Conservation (phyloP, 2,113 vertebrate species). For the Coturnix japonica region DNA sequence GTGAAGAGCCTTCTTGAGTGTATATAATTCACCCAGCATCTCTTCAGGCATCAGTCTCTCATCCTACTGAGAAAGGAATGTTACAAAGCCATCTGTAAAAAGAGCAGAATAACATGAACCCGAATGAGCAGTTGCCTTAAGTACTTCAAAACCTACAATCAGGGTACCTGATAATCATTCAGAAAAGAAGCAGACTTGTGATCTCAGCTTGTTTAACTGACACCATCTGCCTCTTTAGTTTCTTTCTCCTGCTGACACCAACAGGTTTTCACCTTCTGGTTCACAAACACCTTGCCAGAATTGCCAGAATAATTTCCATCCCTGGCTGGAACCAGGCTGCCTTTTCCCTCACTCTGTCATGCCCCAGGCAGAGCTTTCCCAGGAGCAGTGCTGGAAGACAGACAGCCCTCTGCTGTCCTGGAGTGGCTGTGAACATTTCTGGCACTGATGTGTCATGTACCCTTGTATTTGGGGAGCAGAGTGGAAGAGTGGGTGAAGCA, state of each 20-base stretch:
- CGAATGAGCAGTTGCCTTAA: neutral
- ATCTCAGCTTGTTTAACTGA: neutral
- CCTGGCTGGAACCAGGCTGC: neutral
- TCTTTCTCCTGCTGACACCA: neutral
- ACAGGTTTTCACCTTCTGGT: neutral
- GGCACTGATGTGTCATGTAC: neutral
- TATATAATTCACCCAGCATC: neutral
- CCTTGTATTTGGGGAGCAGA: neutral
- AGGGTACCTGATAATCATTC: neutral
- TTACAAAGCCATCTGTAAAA: neutral
- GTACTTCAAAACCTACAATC: neutral
- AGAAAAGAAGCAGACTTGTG: neutral
- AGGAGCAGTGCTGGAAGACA: neutral
- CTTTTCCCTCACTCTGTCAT: neutral
- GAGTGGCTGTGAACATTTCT: neutral
- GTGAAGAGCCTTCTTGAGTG: neutral
- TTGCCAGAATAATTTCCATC: neutral
- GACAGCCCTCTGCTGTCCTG: neutral
- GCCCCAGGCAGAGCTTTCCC: neutral
- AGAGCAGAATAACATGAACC: neutral
- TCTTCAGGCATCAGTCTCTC: neutral
- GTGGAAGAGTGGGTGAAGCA: neutral
- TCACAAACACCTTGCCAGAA: neutral
- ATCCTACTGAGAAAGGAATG: neutral
- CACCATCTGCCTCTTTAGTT: neutral